Base-by-base conservation (phyloP, 2,888 invertebrate genomes). In the Bellardia bayeri region DNA sequence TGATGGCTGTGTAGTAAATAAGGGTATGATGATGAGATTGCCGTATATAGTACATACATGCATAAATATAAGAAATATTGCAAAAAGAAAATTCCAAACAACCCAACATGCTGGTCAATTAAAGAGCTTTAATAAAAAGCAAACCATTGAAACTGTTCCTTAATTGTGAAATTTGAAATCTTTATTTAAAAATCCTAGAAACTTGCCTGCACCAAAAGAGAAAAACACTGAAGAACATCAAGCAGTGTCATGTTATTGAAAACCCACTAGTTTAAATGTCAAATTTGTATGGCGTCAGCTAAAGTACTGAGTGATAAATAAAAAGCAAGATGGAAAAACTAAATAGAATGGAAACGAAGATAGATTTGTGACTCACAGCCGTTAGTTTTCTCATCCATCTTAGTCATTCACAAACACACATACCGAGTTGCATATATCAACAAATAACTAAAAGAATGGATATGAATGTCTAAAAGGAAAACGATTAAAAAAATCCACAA, bases 331-430 rank as follows among this genome's bases (percentile, higher is more conserved):
- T 13, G 72, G 82, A 82, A 72, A 58, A 66, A 64, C 85, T 49
- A 68, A 81, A 64, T 40, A 80, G 74, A 23, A 68, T 80, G 89
- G 90, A 91, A 91, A 90, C 56, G 3, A 58, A 87, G 85, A 85
- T 82, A 85, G 85, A 88, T 88, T 86, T 86, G 82, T 82, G 82
- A 84, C 66, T 88, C 83, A 85, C 86, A 86, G 82, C 79, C 75
- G 72, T 75, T 79, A 82, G 54, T 84, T 78, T 86, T 88, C 82
- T 61, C 86, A 86, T 86, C 82, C 84, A 88, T 82, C 86, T 88
- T 85, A 78, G 84, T 82, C 84, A 86, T 33, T 69, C 30, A 14
- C 81, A 75, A 54, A 51, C 71, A 45, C 72, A 40, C 56, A 56
- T n/a, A 14, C 81, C 71, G 51, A 51, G 66, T 37, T 68, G 23